These are phyloP conservation scores for Leucosticte australis DNA, from an alignment of 2,113 vertebrate genomes.

Conservation along the genomic window DNA sequence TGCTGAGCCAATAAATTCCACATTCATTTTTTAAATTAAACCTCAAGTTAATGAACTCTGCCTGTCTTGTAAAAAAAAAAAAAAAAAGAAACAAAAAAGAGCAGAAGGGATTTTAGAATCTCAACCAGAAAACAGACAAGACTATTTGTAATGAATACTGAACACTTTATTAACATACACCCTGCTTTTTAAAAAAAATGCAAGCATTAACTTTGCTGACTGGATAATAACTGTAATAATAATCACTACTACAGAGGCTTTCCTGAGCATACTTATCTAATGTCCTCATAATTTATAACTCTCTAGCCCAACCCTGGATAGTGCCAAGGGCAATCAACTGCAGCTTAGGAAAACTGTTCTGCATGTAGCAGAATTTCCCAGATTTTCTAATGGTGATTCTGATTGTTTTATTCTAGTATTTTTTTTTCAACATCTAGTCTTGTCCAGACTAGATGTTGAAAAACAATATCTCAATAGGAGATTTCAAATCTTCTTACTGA, in stretches of 20 bases:
- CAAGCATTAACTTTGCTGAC: constrained; percentile 62
- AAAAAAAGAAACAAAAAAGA: background rate
- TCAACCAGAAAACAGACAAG: constrained; percentile 65
- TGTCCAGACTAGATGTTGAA: background rate
- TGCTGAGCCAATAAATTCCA: constrained; percentile 74
- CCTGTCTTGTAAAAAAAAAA: constrained; percentile 33
- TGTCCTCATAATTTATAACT: constrained; percentile 32
- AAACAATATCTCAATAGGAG: background rate
- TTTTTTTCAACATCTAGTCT: background rate
- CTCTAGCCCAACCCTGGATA: background rate
- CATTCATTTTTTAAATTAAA: constrained; percentile 73
- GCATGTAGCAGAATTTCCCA: background rate
- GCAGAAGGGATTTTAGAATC: constrained; percentile 61
- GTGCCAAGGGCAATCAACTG: constrained; percentile 33
- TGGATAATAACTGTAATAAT: constrained; percentile 60
- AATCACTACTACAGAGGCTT: constrained; percentile 43
- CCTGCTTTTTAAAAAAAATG: background rate
- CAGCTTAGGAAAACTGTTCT: background rate
- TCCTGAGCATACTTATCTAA: constrained; percentile 46
- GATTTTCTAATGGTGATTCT: background rate
- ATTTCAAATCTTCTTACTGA: background rate
- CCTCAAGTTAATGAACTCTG: constrained; percentile 79
- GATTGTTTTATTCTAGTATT: background rate
- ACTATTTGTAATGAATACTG: constrained; percentile 72
- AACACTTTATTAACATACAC: constrained; percentile 67